phyloP scores from a whole-genome alignment of 1,140 invertebrate species.

The Atta texana region DNA sequence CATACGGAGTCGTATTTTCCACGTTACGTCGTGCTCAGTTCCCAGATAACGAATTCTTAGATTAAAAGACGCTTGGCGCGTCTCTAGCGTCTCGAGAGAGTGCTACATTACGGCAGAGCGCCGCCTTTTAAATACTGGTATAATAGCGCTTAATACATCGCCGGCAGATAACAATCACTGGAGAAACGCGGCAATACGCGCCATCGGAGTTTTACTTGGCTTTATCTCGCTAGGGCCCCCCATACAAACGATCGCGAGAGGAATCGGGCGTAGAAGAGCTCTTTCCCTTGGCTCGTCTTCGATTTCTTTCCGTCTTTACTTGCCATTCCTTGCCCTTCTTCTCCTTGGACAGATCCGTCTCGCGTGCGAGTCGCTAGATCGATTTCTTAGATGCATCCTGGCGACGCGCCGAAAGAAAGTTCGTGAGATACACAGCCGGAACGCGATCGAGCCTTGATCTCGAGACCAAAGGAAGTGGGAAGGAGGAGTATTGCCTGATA shows the following conservation, averaged over 20 bases:
- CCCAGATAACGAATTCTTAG: constrained; percentile 55
- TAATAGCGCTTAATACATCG: constrained; percentile 83
- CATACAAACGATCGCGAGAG: constrained; percentile 67
- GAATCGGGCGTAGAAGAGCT: constrained; percentile 72
- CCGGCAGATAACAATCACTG: constrained; percentile 80
- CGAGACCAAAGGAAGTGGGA: neutral
- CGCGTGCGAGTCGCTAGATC: constrained; percentile 69
- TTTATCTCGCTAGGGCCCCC: constrained; percentile 69
- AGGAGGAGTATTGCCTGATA: neutral
- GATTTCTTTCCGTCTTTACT: constrained; percentile 20
- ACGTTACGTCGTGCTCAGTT: constrained; percentile 47
- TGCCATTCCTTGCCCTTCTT: constrained; percentile 3
- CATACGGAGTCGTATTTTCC: neutral
- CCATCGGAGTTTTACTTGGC: constrained; percentile 75
- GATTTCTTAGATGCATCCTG: constrained; percentile 31
- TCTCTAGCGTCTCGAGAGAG: constrained; percentile 71
- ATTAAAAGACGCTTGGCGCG: constrained; percentile 61
- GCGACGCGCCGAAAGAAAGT: neutral
- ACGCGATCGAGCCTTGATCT: neutral
- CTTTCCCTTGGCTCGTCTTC: constrained; percentile 46
- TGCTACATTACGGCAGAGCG: constrained; percentile 71
- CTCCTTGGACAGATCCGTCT: constrained; percentile 65
- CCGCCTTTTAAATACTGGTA: constrained; percentile 82
- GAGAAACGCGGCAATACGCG: constrained; percentile 79
- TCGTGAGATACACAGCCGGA: neutral